Evolutionary conservation across 2,797 vertebrate genomes (phyloP).

Genomic region (Chelidonichthys spinosus): DNA sequence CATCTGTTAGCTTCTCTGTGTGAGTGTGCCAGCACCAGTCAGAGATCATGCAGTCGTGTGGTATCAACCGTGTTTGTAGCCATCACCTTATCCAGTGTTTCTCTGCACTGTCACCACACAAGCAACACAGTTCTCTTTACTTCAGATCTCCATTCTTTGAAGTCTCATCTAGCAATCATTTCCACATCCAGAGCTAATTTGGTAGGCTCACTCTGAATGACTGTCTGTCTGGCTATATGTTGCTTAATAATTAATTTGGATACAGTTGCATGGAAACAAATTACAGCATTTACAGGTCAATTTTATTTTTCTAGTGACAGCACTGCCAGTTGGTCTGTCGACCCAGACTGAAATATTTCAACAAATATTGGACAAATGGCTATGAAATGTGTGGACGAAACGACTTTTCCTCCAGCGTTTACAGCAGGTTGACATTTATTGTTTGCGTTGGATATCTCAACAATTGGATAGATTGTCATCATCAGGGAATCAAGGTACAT

Average conservation of each 20-base stretch:
- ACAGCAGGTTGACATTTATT: not conserved
- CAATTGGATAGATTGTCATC: not conserved
- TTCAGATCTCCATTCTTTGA: not conserved
- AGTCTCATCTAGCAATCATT: not conserved
- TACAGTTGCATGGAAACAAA: not conserved
- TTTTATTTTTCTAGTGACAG: not conserved
- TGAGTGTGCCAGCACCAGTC: not conserved
- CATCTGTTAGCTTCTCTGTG: constrained; percentile 26
- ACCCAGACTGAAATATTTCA: not conserved
- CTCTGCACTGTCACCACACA: not conserved
- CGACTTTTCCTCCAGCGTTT: not conserved
- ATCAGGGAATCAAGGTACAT: not conserved
- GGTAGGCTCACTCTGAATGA: not conserved
- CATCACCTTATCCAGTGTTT: not conserved
- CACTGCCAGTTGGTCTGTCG: not conserved
- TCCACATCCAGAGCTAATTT: not conserved
- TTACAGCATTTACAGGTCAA: not conserved
- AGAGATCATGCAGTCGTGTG: not conserved
- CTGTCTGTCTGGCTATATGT: not conserved
- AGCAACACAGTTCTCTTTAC: not conserved
- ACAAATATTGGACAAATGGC: constrained; percentile 4
- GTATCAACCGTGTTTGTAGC: not conserved
- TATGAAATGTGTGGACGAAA: not conserved
- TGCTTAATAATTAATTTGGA: constrained; percentile 4
- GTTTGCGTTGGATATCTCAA: not conserved